Percentiles rank a stretch among this genome's conserved stretches.
These are phyloP conservation scores for Oscheius sp. DNA, from an alignment of 2,888 invertebrate species.

Conservation along the genomic window DNA sequence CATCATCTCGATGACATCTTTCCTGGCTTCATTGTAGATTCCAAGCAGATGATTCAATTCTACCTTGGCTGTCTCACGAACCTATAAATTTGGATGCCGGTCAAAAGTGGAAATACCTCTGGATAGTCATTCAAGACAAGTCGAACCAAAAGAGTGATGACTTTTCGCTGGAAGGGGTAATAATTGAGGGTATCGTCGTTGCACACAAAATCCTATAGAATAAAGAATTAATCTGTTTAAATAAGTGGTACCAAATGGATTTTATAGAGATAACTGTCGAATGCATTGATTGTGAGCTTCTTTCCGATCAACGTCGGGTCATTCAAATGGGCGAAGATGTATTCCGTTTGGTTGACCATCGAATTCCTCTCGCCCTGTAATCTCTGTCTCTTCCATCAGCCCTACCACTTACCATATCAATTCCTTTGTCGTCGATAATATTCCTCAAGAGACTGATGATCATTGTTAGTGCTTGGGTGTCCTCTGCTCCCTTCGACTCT, in stretches of 20 bases:
- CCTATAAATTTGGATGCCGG: neutral
- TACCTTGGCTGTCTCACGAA: slow-evolving; percentile 24
- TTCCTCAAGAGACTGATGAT: slow-evolving; percentile 28
- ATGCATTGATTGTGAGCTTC: slow-evolving; percentile 16
- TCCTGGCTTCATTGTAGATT: slow-evolving; percentile 28
- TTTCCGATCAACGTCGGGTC: slow-evolving; percentile 29
- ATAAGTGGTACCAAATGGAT: slow-evolving; percentile 13
- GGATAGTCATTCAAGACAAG: slow-evolving; percentile 34
- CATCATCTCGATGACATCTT: slow-evolving; percentile 22
- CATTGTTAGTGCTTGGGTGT: slow-evolving; percentile 17
- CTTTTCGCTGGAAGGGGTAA: slow-evolving; percentile 22
- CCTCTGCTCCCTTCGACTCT: slow-evolving; percentile 22
- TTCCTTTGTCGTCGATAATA: slow-evolving; percentile 32
- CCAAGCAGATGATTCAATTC: slow-evolving; percentile 26
- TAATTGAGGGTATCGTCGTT: slow-evolving; percentile 24
- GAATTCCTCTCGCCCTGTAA: slow-evolving; percentile 32
- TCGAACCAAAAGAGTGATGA: slow-evolving; percentile 4
- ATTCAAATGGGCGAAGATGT: slow-evolving; percentile 32
- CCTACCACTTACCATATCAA: slow-evolving; percentile 25
- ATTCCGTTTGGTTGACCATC: slow-evolving; percentile 17
- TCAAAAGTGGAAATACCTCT: slow-evolving; percentile 9
- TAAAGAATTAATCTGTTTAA: too few relatives aligned
- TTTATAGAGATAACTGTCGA: slow-evolving; percentile 28
- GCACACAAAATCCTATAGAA: slow-evolving; percentile 22
- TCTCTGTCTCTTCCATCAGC: neutral